Evolutionary conservation across 92 coral and sea anemone genomes (phyloP), one percentile per base, ranked within the genome.

Genomic region (Montipora capitata): DNA sequence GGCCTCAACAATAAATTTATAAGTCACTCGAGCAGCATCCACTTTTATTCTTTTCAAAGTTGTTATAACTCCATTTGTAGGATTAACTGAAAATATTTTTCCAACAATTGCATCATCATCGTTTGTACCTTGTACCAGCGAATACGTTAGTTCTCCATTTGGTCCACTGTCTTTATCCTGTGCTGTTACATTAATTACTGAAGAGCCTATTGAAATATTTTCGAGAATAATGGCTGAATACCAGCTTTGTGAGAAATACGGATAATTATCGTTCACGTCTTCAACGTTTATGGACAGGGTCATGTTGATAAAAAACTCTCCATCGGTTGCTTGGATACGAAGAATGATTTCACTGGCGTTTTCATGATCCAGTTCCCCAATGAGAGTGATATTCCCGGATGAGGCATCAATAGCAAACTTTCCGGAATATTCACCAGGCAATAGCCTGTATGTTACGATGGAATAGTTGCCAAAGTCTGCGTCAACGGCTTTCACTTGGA

Each of bases 191-290:
- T 49, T 89, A 42, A 84, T 12, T 56, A 96, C 77, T 2, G 59
- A 17, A 61, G 78, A 74, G 69, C 97, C 96, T 6, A 85, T 57
- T 0, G 96, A 81, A 10, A 85, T 70, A 82, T 90, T 78, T 38
- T 93, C 96, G 7, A 27, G 72, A 52, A 93, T 72, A 38, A 11
- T n/a, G 8, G 71, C 91, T 42, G 82, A 61, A 61, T 61, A 78
- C 8, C 7, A 17, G 2, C 51, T 62, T n/a, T 61, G 68, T 74
- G 68, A 74, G 79, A 96, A 96, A 38, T 76, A 51, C 7, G 99
- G 99, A 56, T 14, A 20, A 44, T 96, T 91, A 71, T 96, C 99
- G 78, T 96, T 96, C 17, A 82, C 78, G 61, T 96, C 96, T 5
- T 10, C 67, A 5, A 96, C 87, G 0, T 85, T 62, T 40, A 96